Base-by-base conservation (phyloP, 2,113 vertebrate species). In the Martes martes region DNA sequence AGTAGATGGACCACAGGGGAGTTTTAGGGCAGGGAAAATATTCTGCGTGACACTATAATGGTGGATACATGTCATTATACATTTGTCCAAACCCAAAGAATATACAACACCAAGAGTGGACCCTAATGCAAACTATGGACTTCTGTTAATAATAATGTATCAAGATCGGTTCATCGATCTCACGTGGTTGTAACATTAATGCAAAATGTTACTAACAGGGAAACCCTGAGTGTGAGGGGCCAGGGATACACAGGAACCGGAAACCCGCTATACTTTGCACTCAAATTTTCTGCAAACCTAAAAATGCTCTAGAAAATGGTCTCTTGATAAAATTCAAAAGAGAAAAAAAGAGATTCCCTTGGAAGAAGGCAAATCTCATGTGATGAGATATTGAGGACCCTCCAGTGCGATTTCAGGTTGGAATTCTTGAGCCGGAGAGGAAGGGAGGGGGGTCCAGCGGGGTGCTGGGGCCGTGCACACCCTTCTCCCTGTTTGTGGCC, bases 61-160 rank as follows among this genome's bases (percentile, higher is more conserved):
- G 21, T 67, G 50, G 69, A 31, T 11, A 45, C 24, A 4, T 0
- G 3, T 42, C 63, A 33, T 33, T 10, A 59, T 1, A 19, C 33
- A 0, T 19, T 31, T 42, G 45, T 89, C 16, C 67, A 0, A 7
- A 59, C 39, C 83, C 61, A 5, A 0, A 7, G 52, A 33, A 16
- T 0, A 11, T 2, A 3, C 2, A 1, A 1, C 24, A 8, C 4
- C 0, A 2, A 23, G 6, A 0, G 14, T 33, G 42, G 24, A 6
- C 33, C 84, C 5, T 2, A 1, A 3, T 0, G 11, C 2, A 15
- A 28, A 33, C n/a, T 4, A 0, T 2, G 13, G 71, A 23, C 36
- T 57, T 63, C 2, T 0, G 2, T 42, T 42, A 14, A 33, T 26
- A 28, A n/a, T 1, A 13, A 15, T 0, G 11, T 24, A 7, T 33